Percentiles rank a stretch among this genome's conserved stretches.
These are phyloP conservation scores for Todiramphus chloris DNA, from an alignment of 2,113 vertebrate species.

Conservation along the genomic window DNA sequence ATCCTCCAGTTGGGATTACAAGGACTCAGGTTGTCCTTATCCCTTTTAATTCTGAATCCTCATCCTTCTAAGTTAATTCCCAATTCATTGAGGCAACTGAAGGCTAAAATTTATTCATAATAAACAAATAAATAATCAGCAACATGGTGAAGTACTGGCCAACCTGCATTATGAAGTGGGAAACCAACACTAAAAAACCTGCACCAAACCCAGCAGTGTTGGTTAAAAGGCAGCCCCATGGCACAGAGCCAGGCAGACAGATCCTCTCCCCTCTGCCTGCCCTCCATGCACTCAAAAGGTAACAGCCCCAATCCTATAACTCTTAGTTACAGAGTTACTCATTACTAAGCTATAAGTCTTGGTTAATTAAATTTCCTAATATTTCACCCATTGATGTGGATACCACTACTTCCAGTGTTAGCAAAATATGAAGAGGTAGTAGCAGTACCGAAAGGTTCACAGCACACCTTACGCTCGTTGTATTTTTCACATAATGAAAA, in stretches of 20 bases:
- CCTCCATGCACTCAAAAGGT: background rate
- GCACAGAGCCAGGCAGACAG: background rate
- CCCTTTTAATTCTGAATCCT: background rate
- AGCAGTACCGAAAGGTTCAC: background rate
- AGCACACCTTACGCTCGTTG: background rate
- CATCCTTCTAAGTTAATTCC: background rate
- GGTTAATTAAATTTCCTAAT: constrained; percentile 3
- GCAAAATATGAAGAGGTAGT: background rate
- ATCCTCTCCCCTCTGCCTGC: background rate
- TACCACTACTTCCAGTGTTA: background rate
- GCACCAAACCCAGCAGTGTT: background rate
- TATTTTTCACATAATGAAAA: background rate
- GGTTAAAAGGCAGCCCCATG: background rate
- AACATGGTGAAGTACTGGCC: background rate
- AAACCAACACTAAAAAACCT: background rate
- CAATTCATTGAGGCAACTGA: background rate
- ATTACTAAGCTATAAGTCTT: background rate
- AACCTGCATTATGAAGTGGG: background rate
- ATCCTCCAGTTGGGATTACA: background rate
- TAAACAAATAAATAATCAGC: background rate
- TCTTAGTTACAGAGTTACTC: background rate
- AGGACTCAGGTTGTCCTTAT: background rate
- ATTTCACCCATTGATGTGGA: background rate
- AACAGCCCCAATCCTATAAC: background rate
- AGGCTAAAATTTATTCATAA: background rate